A percentile compares a stretch with the other conserved stretches of the same genome.
Conservation (phyloP, 2,113 vertebrate genomes). For the Crotalus tigris region DNA sequence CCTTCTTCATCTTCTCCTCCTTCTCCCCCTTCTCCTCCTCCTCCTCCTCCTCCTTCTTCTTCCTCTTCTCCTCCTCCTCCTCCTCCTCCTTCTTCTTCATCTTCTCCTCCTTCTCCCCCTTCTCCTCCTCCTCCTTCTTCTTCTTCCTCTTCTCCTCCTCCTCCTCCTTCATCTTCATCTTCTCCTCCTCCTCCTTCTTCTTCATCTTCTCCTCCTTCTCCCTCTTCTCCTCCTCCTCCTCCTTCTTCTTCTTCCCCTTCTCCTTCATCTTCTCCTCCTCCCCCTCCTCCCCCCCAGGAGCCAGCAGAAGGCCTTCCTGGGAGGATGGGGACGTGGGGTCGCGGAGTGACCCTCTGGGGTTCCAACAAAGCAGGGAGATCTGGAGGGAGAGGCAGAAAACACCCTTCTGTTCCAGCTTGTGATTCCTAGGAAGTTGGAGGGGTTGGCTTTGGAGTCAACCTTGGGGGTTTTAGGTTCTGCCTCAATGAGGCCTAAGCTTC, state of each 20-base stretch:
- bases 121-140: too few species aligned
- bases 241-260: too few species aligned
- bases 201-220: too few species aligned
- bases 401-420: not conserved
- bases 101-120: not conserved
- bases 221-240: too few species aligned
- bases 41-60: too few species aligned
- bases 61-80: too few species aligned
- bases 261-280: not conserved
- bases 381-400: not conserved
- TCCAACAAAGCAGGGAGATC: not conserved
- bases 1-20: not conserved
- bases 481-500: not conserved
- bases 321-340: not conserved
- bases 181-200: too few species aligned
- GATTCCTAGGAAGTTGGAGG: too few species aligned
- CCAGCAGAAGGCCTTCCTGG: not conserved
- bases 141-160: rapidly evolving
- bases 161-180: not conserved
- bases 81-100: rapidly evolving
- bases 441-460: not conserved
- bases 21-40: too few species aligned
- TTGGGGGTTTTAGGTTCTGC: not conserved
- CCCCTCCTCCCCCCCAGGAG: not conserved
- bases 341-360: not conserved